Percentiles rank a stretch among this genome's conserved stretches.
phyloP scores from a whole-genome alignment of 2,888 invertebrate genomes.

The Synergus umbraculus region DNA sequence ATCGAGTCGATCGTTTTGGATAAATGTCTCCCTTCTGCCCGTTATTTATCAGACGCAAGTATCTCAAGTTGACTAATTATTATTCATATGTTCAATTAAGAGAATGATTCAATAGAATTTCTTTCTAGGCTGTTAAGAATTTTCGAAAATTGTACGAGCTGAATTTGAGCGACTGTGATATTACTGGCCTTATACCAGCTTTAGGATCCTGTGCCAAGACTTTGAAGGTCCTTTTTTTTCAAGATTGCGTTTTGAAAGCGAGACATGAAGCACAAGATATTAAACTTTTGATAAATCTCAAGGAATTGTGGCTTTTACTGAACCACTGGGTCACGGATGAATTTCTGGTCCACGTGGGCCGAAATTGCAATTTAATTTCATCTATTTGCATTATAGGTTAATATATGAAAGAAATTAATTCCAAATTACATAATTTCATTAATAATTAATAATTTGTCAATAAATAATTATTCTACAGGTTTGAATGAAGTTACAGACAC shows the following conservation, averaged over 20 bases:
- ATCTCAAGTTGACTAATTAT: not conserved
- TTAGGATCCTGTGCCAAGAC: slow-evolving; percentile 29
- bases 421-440: not conserved
- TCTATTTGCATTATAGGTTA: slow-evolving; percentile 25
- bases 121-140: slow-evolving; percentile 10
- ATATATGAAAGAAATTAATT: not conserved
- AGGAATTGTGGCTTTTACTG: slow-evolving; percentile 29
- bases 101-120: too few relatives aligned
- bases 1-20: slow-evolving; percentile 29
- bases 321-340: slow-evolving; percentile 21
- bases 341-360: not conserved
- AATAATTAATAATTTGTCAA: not conserved
- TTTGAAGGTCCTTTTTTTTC: slow-evolving; percentile 25
- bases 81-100: not conserved
- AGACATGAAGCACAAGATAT: slow-evolving; percentile 14
- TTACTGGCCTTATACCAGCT: slow-evolving; percentile 27
- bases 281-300: slow-evolving; percentile 22
- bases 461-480: slow-evolving; percentile 16
- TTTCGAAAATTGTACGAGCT: slow-evolving; percentile 32
- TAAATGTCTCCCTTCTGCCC: slow-evolving; percentile 18
- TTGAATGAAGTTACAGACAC: slow-evolving; percentile 4
- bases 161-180: slow-evolving; percentile 27
- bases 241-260: slow-evolving; percentile 22
- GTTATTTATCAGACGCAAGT: slow-evolving; percentile 10
- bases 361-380: slow-evolving; percentile 26